These are phyloP conservation scores for Linepithema humile DNA, from an alignment of 1,140 invertebrate genomes.

Conservation along the genomic window DNA sequence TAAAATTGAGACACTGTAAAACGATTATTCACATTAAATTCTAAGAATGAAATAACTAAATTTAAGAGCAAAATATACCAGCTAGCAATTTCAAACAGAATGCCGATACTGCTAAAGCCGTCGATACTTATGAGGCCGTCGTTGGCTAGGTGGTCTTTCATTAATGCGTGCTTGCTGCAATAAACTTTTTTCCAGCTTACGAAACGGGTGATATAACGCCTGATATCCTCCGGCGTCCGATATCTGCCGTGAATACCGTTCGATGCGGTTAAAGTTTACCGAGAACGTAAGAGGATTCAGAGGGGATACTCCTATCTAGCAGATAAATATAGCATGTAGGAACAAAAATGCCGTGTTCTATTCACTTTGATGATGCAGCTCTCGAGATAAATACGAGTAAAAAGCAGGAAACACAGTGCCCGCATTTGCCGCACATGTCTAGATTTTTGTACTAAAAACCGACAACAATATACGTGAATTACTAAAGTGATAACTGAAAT, in stretches of 20 bases:
- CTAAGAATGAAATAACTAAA: neutral
- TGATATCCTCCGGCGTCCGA: constrained; percentile 19
- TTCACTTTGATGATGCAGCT: constrained; percentile 50
- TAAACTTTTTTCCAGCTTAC: constrained; percentile 52
- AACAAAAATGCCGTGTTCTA: constrained; percentile 40
- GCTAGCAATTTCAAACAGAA: neutral
- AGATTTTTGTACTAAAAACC: constrained; percentile 16
- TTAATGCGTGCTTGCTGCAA: constrained; percentile 15
- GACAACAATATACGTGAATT: neutral
- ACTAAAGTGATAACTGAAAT: neutral
- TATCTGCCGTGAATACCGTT: constrained; percentile 11
- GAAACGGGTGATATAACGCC: constrained; percentile 35
- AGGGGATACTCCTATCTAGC: neutral
- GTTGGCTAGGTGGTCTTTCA: constrained; percentile 13
- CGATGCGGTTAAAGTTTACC: constrained; percentile 33
- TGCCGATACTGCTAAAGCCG: neutral
- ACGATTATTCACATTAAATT: neutral
- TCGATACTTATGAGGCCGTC: neutral
- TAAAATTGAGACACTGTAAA: no score
- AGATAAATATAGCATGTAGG: constrained; percentile 4
- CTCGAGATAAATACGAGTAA: constrained; percentile 22
- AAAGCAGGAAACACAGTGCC: constrained; percentile 28
- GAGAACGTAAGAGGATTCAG: constrained; percentile 23
- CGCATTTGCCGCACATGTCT: constrained; percentile 20
- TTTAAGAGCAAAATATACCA: neutral